phyloP scores from a whole-genome alignment of 2,113 vertebrate genomes.

The Phocoena phocoena region DNA sequence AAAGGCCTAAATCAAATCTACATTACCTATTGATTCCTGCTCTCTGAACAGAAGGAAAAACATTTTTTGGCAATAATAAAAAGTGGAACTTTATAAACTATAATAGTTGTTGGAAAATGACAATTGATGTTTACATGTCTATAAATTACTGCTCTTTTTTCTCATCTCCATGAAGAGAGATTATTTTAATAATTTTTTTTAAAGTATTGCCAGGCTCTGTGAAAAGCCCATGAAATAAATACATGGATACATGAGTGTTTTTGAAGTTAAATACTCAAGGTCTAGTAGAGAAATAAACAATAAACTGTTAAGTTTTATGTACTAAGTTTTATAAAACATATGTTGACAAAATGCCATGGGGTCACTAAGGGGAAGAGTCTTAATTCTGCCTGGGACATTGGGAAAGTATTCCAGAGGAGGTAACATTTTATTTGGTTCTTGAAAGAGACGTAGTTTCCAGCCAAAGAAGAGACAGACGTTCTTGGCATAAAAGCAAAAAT shows the following conservation, averaged over 20 bases:
- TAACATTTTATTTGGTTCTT: background rate
- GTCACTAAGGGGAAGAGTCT: background rate
- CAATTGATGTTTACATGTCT: background rate
- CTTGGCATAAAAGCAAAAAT: background rate
- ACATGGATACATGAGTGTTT: background rate
- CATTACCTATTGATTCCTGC: background rate
- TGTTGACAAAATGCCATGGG: background rate
- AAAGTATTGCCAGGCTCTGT: background rate
- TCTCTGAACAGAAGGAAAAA: background rate
- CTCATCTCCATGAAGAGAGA: background rate
- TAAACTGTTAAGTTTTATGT: background rate
- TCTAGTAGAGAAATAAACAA: background rate
- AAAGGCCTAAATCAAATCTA: conserved; percentile 13
- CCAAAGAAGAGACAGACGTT: background rate
- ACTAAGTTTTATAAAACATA: background rate
- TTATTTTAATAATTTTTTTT: background rate
- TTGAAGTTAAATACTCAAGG: background rate
- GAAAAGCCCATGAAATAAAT: background rate
- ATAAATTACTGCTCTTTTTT: background rate
- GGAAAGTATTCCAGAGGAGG: background rate
- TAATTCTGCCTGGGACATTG: background rate
- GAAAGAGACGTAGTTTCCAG: background rate
- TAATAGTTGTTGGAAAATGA: background rate
- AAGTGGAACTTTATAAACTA: background rate
- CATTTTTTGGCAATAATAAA: background rate